These are phyloP conservation scores for Psilopogon haemacephalus DNA, from an alignment of 2,113 vertebrate genomes.

Conservation along the genomic window DNA sequence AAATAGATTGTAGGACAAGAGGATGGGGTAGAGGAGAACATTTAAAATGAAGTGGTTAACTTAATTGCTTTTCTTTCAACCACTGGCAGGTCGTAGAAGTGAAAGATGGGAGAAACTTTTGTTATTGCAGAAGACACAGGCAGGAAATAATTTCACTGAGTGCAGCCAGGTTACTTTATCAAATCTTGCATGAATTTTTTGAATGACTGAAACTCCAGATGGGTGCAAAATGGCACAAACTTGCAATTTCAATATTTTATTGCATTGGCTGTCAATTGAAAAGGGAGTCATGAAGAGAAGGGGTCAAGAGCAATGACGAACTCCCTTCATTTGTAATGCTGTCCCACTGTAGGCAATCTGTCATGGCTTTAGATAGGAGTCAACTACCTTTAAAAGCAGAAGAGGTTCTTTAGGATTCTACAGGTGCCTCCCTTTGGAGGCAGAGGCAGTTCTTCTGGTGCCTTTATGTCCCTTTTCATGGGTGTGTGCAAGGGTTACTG, in stretches of 20 bases:
- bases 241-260: neutral
- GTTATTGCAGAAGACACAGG: neutral
- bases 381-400: neutral
- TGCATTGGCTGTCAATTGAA: neutral
- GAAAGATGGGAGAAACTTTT: neutral
- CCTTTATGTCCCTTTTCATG: neutral
- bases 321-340: neutral
- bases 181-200: neutral
- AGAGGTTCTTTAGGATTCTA: neutral
- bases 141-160: neutral
- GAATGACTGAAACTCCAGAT: neutral
- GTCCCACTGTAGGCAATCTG: neutral
- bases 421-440: neutral
- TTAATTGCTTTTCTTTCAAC: slow-evolving; percentile 15
- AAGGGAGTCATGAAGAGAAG: neutral
- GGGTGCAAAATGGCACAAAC: neutral
- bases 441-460: neutral
- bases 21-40: neutral
- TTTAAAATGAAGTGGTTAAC: slow-evolving; percentile 6
- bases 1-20: neutral
- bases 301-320: neutral
- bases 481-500: rapidly evolving
- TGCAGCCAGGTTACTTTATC: neutral
- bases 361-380: neutral
- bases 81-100: neutral